A percentile compares a stretch with the other conserved stretches of the same genome.
Conservation (phyloP, 2,113 vertebrate species). For the Pongo pygmaeus region DNA sequence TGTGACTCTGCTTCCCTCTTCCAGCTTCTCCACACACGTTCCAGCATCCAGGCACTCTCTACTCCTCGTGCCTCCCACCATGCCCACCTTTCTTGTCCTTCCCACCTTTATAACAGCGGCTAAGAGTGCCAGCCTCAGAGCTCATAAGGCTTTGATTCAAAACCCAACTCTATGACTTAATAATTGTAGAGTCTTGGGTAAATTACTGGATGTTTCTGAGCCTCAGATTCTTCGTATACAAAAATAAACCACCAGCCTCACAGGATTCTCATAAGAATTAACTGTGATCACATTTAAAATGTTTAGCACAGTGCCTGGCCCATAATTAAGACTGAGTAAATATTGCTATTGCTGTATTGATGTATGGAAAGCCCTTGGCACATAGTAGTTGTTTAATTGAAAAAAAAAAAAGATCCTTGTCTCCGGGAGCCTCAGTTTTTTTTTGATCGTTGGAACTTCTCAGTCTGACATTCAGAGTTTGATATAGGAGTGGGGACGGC, state of each 20-base stretch:
- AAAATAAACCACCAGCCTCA: background rate
- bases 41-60: background rate
- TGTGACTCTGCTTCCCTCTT: background rate
- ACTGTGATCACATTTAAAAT: conserved; percentile 21
- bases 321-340: background rate
- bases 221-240: background rate
- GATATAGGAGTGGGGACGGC: background rate
- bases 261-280: background rate
- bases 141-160: background rate
- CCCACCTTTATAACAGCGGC: background rate
- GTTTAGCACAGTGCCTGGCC: background rate
- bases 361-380: background rate
- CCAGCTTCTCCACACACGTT: background rate
- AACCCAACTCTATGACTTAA: background rate
- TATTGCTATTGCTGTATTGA: background rate
- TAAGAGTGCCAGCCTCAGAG: background rate
- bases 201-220: background rate
- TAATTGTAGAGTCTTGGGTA: background rate
- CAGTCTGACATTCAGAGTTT: background rate
- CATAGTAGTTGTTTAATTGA: background rate
- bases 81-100: background rate
- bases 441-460: background rate
- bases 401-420: background rate
- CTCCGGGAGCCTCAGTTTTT: background rate
- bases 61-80: background rate